phyloP scores from a whole-genome alignment of 2,888 invertebrate species.

The Ellobium chinense region DNA sequence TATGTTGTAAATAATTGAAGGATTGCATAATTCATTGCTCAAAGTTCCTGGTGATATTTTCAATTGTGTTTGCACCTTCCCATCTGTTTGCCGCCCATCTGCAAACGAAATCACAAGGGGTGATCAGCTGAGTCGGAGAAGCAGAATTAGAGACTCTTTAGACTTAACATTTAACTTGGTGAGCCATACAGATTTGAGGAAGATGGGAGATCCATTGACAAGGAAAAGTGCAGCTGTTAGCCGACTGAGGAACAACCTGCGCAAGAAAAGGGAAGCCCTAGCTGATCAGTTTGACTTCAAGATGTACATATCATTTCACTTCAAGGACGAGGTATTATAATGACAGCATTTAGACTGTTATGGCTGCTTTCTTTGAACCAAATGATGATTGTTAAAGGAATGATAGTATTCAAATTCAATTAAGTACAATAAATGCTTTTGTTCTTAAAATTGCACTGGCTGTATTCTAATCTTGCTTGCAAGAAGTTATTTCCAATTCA shows the following conservation, averaged over 20 bases:
- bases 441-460: too few relatives aligned
- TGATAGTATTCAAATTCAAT: too few relatives aligned
- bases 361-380: too few relatives aligned
- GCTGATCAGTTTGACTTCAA: slow-evolving; percentile 79
- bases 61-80: neutral
- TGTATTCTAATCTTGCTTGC: too few relatives aligned
- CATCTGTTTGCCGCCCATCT: neutral
- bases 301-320: slow-evolving; percentile 77
- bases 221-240: slow-evolving; percentile 69
- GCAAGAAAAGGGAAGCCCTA: slow-evolving; percentile 76
- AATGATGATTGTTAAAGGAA: too few relatives aligned
- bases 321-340: slow-evolving; percentile 78
- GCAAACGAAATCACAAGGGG: neutral
- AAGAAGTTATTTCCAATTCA: too few relatives aligned
- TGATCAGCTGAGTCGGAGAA: neutral
- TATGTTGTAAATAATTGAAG: slow-evolving; percentile 22
- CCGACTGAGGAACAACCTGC: slow-evolving; percentile 72
- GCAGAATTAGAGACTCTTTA: too few relatives aligned
- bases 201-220: slow-evolving; percentile 70
- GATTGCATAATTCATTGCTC: slow-evolving; percentile 41
- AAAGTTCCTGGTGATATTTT: slow-evolving; percentile 38
- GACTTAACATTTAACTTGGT: neutral
- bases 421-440: too few relatives aligned
- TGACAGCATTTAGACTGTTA: too few relatives aligned
- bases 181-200: neutral